Evolutionary conservation across 2,888 invertebrate genomes (phyloP).

Genomic region (Aleiodes testaceus): DNA sequence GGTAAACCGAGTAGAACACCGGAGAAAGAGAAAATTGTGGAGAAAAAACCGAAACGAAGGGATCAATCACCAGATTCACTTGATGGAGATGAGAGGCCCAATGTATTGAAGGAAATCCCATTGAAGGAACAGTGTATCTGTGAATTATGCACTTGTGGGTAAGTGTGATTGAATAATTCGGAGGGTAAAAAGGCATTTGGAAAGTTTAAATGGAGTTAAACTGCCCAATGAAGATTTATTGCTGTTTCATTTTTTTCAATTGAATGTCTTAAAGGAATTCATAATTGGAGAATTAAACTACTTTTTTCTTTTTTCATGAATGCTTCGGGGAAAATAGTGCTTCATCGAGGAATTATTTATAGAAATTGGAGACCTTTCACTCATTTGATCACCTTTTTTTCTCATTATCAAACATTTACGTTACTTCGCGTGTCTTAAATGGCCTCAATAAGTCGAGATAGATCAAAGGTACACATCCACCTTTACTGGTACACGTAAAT

Average conservation of each 20-base stretch:
- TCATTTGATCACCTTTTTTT: slow-evolving; percentile 14
- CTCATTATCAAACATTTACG: slow-evolving; percentile 9
- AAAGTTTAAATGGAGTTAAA: background rate
- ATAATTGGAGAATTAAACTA: background rate
- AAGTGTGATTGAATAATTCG: slow-evolving; percentile 69
- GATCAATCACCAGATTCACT: slow-evolving; percentile 65
- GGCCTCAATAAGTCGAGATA: slow-evolving; percentile 23
- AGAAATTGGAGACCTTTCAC: slow-evolving; percentile 32
- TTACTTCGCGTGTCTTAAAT: slow-evolving; percentile 19
- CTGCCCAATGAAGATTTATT: too few species aligned
- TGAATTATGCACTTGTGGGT: slow-evolving; percentile 94
- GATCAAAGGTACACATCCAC: slow-evolving; percentile 16
- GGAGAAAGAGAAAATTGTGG: slow-evolving; percentile 60
- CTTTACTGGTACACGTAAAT: slow-evolving; percentile 35
- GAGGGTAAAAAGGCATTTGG: background rate
- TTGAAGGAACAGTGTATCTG: slow-evolving; percentile 89
- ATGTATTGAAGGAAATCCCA: slow-evolving; percentile 70
- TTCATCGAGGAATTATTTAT: background rate
- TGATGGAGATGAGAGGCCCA: slow-evolving; percentile 54
- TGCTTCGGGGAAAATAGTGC: too few species aligned
- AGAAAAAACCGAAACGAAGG: slow-evolving; percentile 59
- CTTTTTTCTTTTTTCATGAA: too few species aligned
- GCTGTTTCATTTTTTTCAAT: too few species aligned
- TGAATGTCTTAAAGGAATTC: background rate
- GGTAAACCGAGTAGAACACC: slow-evolving; percentile 59